These are phyloP conservation scores for Hybos culiciformis DNA, from an alignment of 2,888 invertebrate species.

Conservation along the genomic window DNA sequence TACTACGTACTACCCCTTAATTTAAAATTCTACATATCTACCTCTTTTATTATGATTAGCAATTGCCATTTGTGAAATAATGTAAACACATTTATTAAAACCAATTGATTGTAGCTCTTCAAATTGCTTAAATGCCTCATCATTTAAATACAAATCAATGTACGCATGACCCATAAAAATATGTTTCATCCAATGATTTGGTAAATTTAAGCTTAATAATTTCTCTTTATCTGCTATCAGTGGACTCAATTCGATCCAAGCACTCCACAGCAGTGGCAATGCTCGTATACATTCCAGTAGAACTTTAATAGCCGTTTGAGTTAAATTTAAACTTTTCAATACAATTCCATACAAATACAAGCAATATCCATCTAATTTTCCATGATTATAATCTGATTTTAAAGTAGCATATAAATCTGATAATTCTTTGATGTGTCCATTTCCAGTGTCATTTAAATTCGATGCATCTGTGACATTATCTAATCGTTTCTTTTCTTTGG, in stretches of 20 bases:
- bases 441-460: slow-evolving; percentile 28
- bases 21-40: slow-evolving; percentile 26
- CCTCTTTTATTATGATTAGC: slow-evolving; percentile 86
- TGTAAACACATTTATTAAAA: slow-evolving; percentile 75
- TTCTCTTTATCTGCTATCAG: slow-evolving; percentile 73
- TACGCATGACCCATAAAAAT: slow-evolving; percentile 85
- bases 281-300: slow-evolving; percentile 64
- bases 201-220: slow-evolving; percentile 48
- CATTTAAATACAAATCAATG: slow-evolving; percentile 77
- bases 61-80: slow-evolving; percentile 83
- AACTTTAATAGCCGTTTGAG: slow-evolving; percentile 61
- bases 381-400: slow-evolving; percentile 42
- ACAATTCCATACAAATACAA: slow-evolving; percentile 85
- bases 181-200: slow-evolving; percentile 88
- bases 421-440: slow-evolving; percentile 34
- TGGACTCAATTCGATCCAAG: slow-evolving; percentile 84
- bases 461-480: slow-evolving; percentile 61
- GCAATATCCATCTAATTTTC: slow-evolving; percentile 71
- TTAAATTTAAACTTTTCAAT: slow-evolving; percentile 70
- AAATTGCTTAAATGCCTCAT: slow-evolving; percentile 77
- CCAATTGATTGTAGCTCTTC: slow-evolving; percentile 61
- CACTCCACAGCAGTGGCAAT: slow-evolving; percentile 83
- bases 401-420: slow-evolving; percentile 44
- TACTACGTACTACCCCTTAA: neutral
- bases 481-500: slow-evolving; percentile 77